A percentile compares a stretch with the other conserved stretches of the same genome.
Conservation (phyloP, 2,797 vertebrate genomes). For the Diplodus sargus region DNA sequence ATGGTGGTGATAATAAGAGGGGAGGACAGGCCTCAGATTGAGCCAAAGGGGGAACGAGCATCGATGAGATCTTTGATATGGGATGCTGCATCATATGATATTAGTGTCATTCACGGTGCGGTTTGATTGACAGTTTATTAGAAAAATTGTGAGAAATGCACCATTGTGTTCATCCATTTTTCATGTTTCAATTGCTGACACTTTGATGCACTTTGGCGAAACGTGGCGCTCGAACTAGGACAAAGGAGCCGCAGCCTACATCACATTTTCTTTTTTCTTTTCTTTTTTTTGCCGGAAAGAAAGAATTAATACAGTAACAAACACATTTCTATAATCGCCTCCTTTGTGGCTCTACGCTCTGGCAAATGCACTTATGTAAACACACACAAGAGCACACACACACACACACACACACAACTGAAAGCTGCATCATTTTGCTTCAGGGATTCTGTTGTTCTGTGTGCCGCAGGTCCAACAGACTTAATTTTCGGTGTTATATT, state of each 20-base stretch:
- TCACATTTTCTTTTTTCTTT: constrained; percentile 17
- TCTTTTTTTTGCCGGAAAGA: constrained; percentile 8
- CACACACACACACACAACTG: constrained; percentile 18
- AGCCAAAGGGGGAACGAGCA: constrained; percentile 64
- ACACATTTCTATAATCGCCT: constrained; percentile 54
- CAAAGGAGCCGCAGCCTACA: constrained; percentile 55
- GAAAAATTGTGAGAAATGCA: constrained; percentile 67
- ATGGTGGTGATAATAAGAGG: constrained; percentile 75
- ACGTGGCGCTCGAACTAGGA: constrained; percentile 57
- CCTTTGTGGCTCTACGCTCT: constrained; percentile 40
- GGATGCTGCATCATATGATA: constrained; percentile 75
- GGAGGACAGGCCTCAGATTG: constrained; percentile 72
- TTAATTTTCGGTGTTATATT: constrained; percentile 72
- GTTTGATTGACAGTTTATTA: constrained; percentile 77
- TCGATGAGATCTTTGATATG: constrained; percentile 74
- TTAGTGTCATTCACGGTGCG: constrained; percentile 69
- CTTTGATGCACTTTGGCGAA: constrained; percentile 63
- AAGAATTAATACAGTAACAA: constrained; percentile 55
- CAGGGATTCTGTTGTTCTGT: constrained; percentile 60
- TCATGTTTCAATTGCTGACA: constrained; percentile 71
- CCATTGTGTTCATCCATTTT: constrained; percentile 69
- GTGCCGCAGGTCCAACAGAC: constrained; percentile 64
- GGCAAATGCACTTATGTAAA: constrained; percentile 41
- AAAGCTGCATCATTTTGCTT: constrained; percentile 49
- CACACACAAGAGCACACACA: constrained; percentile 1